Evolutionary conservation across 2,888 invertebrate species (phyloP), one percentile per base, ranked within the genome.

Genomic region (Julus scandinavius): DNA sequence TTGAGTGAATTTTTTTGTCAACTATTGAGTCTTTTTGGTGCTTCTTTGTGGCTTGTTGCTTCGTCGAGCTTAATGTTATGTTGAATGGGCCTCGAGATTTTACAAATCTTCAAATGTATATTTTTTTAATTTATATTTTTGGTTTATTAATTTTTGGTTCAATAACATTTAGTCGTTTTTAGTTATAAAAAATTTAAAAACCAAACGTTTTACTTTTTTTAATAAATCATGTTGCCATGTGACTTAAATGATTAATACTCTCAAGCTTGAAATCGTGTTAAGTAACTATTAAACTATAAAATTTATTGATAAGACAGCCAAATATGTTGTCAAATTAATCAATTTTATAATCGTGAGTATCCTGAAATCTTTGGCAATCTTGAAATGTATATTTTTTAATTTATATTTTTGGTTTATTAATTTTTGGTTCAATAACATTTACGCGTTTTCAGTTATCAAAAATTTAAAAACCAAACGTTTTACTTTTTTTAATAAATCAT

Each of bases 1-100:
- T 58, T 54, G 41, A 87, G 54, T 54, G 86, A 87, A 58, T 87
- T 88, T 88, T 88, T 88, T 41, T 50, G 88, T 88, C 84, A 88
- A 88, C 29, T 87, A 13, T 11, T 87, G 87, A 87, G 63, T 87
- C 63, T 87, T 87, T 87, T 87, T 58, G 58, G 54, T 87, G 87
- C 50, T 87, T 87, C 63, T 87, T 87, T 87, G 58, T 54, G 20
- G 58, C 63, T 87, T 87, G 58, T 87, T 87, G 87, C 87, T 87
- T 87, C 20, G 15, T 87, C 20, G 49, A 17, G 9, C 41, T 85
- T 83, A n/a, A 72, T 15, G 80, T 80, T 38, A 80, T 15, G 15
- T 80, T 38, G 13, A 80, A 80, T 80, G 80, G 80, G 38, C 29
- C 80, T 7, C 38, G 15, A 80, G 38, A 80, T 80, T 80, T 38